Percentiles rank a stretch among this genome's conserved stretches.
These are phyloP conservation scores for Mimumesa dahlbomi DNA, from an alignment of 2,888 invertebrate genomes.

Conservation along the genomic window DNA sequence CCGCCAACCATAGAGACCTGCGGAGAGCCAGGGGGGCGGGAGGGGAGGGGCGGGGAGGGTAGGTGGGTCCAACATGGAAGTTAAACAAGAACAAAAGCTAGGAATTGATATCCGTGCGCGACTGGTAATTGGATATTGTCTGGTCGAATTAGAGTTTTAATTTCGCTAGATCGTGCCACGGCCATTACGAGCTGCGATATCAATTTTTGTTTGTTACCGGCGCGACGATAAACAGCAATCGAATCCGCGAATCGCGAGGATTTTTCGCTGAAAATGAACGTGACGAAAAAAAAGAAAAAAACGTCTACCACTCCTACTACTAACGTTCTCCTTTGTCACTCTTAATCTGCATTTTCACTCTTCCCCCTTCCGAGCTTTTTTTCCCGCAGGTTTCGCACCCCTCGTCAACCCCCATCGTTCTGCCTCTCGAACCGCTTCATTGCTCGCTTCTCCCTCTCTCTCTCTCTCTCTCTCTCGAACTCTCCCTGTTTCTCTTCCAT, in stretches of 20 bases:
- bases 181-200: conserved; percentile 48
- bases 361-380: conserved; percentile 2
- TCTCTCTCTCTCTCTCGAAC: conserved; percentile 23
- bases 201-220: conserved; percentile 43
- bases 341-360: conserved; percentile 23
- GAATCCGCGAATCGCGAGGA: conserved; percentile 31
- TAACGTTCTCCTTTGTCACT: conserved; percentile 23
- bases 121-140: conserved; percentile 78
- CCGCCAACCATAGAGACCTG: background rate
- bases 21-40: too few relatives aligned
- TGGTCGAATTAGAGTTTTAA: conserved; percentile 78
- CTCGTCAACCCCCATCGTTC: conserved; percentile 21
- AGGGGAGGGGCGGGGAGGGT: background rate
- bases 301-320: background rate
- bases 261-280: conserved; percentile 22
- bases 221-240: conserved; percentile 36
- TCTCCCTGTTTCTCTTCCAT: background rate
- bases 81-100: conserved; percentile 62
- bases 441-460: conserved; percentile 29
- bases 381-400: conserved; percentile 11
- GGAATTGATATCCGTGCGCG: conserved; percentile 75
- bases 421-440: conserved; percentile 44
- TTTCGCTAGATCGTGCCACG: conserved; percentile 72
- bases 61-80: conserved; percentile 5
- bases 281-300: background rate